Base-by-base conservation (phyloP, 1,140 invertebrate species). In the Drosophila punjabiensis region DNA sequence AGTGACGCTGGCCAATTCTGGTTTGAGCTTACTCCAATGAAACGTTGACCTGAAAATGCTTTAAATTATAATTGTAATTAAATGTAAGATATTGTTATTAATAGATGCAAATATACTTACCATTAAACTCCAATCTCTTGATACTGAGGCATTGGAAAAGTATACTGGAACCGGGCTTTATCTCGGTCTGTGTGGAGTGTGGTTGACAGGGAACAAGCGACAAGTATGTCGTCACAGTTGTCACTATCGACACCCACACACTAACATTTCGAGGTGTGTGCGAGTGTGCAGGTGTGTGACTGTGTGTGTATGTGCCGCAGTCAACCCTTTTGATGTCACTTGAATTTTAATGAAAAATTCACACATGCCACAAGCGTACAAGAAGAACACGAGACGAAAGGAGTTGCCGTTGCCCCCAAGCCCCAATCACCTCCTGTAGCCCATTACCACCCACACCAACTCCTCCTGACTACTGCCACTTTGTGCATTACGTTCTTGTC, bases 311-410 rank as follows among this genome's bases (percentile, higher is more conserved):
- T 48, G 76, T 65, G 64, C 76, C 71, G 52, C 73, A 90, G 86
- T 90, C 87, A 90, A 90, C 87, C 86, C 87, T 90, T 90, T 90
- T 90, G 86, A 90, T 90, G 86, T 90, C 86, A 78, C 86, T 90
- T 90, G 86, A 90, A 90, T 90, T 90, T 90, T 90, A 90, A 90
- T 90, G 87, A 90, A 90, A 90, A 90, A 90, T 90, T 90, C 86
- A 90, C 86, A 90, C 87, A 90, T 90, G 73, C 86, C 86, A 91
- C 86, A 90, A 80, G 82, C 87, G 80, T 77, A 84, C 82, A 82
- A 82, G 76, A 86, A 76, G 77, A 80, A 81, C 68, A 81, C 52
- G 35, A 24, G 37, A 39, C 58, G 61, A 50, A 35, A 52, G 76
- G 20, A 61, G 59, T 11, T 41, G 14, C 35, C 20, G 13, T 10